These are phyloP conservation scores for Metopia argyrocephala DNA, from an alignment of 2,888 invertebrate species.

Conservation along the genomic window DNA sequence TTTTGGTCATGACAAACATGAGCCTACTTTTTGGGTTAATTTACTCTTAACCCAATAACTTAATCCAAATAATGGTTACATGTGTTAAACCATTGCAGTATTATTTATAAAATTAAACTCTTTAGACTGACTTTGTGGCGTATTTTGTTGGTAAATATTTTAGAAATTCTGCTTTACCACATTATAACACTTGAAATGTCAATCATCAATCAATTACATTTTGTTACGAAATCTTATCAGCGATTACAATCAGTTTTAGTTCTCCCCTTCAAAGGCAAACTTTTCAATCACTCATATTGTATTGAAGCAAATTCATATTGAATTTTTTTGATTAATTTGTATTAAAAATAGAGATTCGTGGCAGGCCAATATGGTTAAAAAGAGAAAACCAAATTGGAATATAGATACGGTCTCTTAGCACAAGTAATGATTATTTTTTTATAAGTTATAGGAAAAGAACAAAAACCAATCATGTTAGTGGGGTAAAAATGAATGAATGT, in stretches of 20 bases:
- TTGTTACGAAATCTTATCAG: constrained; percentile 35
- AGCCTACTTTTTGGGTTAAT: no score
- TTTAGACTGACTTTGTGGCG: no score
- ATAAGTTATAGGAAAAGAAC: no score
- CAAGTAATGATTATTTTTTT: not conserved
- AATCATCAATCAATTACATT: constrained; percentile 56
- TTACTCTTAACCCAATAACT: no score
- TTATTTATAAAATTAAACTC: no score
- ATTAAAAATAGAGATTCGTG: constrained; percentile 37
- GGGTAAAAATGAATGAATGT: constrained; percentile 20
- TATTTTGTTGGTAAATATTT: not conserved
- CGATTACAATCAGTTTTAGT: not conserved
- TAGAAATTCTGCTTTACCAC: constrained; percentile 42
- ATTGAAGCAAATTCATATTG: constrained; percentile 20
- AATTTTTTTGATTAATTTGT: constrained; percentile 61
- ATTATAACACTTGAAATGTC: constrained; percentile 44
- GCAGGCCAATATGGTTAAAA: constrained; percentile 48
- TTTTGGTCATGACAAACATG: no score
- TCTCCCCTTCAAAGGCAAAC: constrained; percentile 16
- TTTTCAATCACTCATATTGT: constrained; percentile 18
- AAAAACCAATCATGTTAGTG: constrained; percentile 37
- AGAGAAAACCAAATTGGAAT: constrained; percentile 31
- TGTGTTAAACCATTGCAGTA: no score
- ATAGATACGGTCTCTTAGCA: not conserved
- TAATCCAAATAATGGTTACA: no score